These are phyloP conservation scores for Lymantria monacha DNA, from an alignment of 2,888 invertebrate genomes.

Conservation along the genomic window DNA sequence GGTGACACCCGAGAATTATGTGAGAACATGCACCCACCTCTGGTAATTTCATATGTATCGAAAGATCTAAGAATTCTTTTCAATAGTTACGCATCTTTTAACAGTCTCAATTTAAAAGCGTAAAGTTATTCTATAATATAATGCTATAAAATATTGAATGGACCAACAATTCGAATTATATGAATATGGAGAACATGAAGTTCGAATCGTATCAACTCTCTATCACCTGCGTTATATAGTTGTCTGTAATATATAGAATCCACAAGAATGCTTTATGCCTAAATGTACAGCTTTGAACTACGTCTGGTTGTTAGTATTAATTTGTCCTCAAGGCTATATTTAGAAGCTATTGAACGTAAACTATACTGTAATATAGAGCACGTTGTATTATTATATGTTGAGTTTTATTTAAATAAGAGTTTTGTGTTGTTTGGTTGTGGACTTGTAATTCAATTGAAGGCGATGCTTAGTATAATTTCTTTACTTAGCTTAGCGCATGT, in stretches of 20 bases:
- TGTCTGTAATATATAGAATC: conserved; percentile 1
- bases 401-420: conserved; percentile 18
- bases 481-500: too few species aligned
- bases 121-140: conserved; percentile 6
- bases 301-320: conserved; percentile 11
- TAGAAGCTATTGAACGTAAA: conserved; percentile 15
- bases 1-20: conserved; percentile 60
- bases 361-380: conserved; percentile 16
- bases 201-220: too few species aligned
- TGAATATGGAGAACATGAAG: too few species aligned
- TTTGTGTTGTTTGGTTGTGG: not conserved
- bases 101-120: conserved; percentile 24
- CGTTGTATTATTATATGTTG: conserved; percentile 19
- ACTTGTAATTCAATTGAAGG: not conserved
- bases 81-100: conserved; percentile 21
- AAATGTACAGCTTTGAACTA: conserved; percentile 17
- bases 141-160: too few species aligned
- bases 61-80: conserved; percentile 26
- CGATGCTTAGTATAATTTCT: not conserved
- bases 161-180: too few species aligned
- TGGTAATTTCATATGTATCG: conserved; percentile 40
- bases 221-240: too few species aligned
- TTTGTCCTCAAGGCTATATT: conserved; percentile 22
- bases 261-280: conserved; percentile 18
- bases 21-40: conserved; percentile 53